Evolutionary conservation across 35 echinoderm and acorn worm genomes (phyloP), one percentile per base, ranked within the genome.

Genomic region (Heliocidaris erythrogramma): DNA sequence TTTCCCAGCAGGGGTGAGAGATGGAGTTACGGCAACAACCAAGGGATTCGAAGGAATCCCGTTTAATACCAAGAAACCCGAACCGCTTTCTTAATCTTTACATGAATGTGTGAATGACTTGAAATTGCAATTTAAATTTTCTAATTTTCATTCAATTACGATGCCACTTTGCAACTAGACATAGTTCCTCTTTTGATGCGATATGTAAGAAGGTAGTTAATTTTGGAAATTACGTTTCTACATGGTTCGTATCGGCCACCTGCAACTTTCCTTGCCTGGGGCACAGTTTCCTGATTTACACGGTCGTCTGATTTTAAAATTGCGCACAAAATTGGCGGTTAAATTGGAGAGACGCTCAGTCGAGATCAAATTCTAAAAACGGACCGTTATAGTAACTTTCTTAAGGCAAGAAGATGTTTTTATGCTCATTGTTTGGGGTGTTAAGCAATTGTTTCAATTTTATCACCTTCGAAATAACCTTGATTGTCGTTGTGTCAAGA

Each of bases 91-190:
- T 89, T 89, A 32, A 89, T 89, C 31, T 89, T 89, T 89, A 47
- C 31, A 89, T 89, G 87, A 89, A 89, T 48, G 47, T 89, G 31
- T 89, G 47, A 89, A 89, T 89, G 87, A 89, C 87, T 89, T 9
- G 47, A 30, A 89, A 89, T 89, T 89, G 87, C 87, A 89, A 89
- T 89, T 89, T 89, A 32, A 89, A 89, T 89, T 89, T 89, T n/a
- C 87, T 48, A 47, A 89, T 47, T 89, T 89, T 89, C 47, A 17
- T 32, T 48, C 31, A 89, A 47, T 48, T 47, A 89, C 87, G 30
- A 7, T 78, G 5, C 31, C 31, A 48, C 87, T 89, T 89, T 89
- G 31, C 87, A 89, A 89, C 87, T 89, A 89, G 87, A 89, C 31
- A 89, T 48, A 16, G 87, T 89, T n/a, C 47, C 18, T 30, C 24